phyloP scores from a whole-genome alignment of 30 jellyfish, hydroid and myxozoan genomes.

The Mastigias papua region DNA sequence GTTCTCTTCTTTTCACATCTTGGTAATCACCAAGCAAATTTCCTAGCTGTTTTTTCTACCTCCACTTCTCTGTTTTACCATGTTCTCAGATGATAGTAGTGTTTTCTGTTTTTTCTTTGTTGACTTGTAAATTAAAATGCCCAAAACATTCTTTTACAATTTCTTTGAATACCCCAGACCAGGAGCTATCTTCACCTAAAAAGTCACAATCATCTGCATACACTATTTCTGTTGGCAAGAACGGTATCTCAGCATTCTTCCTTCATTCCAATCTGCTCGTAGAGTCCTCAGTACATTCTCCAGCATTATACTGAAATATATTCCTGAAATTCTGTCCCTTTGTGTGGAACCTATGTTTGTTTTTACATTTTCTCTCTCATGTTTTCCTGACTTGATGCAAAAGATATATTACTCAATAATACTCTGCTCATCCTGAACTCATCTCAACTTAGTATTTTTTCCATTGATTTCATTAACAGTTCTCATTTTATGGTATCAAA shows the following conservation, averaged over 20 bases:
- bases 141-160: constrained; percentile 40
- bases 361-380: constrained; percentile 25
- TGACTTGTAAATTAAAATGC: constrained; percentile 10
- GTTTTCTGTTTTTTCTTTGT: constrained; percentile 20
- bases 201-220: constrained; percentile 49
- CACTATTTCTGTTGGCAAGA: constrained; percentile 26
- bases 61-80: constrained; percentile 20
- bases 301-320: constrained; percentile 17
- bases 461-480: constrained; percentile 31
- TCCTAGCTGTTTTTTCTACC: constrained; percentile 26
- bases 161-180: constrained; percentile 40
- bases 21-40: constrained; percentile 53
- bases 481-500: constrained; percentile 47
- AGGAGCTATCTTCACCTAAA: constrained; percentile 38
- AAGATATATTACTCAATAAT: constrained; percentile 52
- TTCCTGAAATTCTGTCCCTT: constrained; percentile 37
- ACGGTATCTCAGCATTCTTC: constrained; percentile 11
- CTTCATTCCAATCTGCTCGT: constrained; percentile 51
- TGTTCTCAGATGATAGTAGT: constrained; percentile 23
- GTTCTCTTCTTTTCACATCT: constrained; percentile 48
- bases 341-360: constrained; percentile 56
- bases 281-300: constrained; percentile 46
- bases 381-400: constrained; percentile 21
- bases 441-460: constrained; percentile 38
- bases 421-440: constrained; percentile 38